These are phyloP conservation scores for Polypterus senegalus DNA, from an alignment of 2,113 vertebrate genomes.

Conservation along the genomic window DNA sequence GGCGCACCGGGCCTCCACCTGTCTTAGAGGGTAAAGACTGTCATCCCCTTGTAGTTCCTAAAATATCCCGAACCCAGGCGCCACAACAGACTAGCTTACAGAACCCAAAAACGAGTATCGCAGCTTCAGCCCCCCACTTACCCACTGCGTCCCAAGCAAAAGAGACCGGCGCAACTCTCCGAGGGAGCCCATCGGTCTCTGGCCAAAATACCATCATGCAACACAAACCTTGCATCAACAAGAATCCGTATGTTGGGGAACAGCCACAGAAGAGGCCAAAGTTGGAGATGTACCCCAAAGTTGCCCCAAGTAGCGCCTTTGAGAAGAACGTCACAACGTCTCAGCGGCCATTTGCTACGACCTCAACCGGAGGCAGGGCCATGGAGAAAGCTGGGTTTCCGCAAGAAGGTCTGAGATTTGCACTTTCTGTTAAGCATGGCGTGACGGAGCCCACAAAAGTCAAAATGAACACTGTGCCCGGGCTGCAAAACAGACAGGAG, in stretches of 20 bases:
- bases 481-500: conserved; percentile 35
- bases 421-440: conserved; percentile 58
- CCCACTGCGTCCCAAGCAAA: conserved; percentile 26
- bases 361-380: conserved; percentile 36
- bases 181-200: conserved; percentile 25
- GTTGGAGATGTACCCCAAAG: conserved; percentile 49
- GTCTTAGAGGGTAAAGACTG: conserved; percentile 75
- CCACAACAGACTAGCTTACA: conserved; percentile 32
- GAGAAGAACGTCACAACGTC: conserved; percentile 42
- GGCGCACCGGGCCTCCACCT: conserved; percentile 81
- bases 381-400: conserved; percentile 47
- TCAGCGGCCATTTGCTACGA: conserved; percentile 31
- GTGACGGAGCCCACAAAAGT: conserved; percentile 44
- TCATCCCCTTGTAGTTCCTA: conserved; percentile 59
- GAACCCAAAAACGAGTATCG: conserved; percentile 32
- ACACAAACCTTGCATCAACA: conserved; percentile 39
- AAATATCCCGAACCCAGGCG: conserved; percentile 61
- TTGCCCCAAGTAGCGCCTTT: conserved; percentile 30
- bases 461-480: conserved; percentile 33
- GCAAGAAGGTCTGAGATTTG: conserved; percentile 43
- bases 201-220: conserved; percentile 35
- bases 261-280: conserved; percentile 35
- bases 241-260: conserved; percentile 26
- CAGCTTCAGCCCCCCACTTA: conserved; percentile 25
- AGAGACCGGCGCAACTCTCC: conserved; percentile 20